Conservation (phyloP, 2,888 invertebrate genomes). For the Drosophila cyrtoloma region DNA sequence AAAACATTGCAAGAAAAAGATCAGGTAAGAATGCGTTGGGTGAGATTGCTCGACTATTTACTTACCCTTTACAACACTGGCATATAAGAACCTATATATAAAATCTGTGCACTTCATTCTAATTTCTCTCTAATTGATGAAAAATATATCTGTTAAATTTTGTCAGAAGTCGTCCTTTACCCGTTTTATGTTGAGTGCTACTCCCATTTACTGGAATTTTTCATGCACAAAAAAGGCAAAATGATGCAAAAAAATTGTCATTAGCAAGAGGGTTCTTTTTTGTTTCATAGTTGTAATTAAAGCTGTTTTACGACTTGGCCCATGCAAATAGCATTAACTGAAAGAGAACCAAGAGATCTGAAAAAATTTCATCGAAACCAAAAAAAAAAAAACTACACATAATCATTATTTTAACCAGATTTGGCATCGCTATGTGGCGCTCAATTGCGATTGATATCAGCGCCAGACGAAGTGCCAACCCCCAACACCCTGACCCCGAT, state of each 20-base stretch:
- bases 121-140: background rate
- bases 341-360: slow-evolving; percentile 23
- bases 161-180: background rate
- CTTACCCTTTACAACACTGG: background rate
- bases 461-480: slow-evolving; percentile 28
- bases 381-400: slow-evolving; percentile 30
- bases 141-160: background rate
- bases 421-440: slow-evolving; percentile 40
- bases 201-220: background rate
- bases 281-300: slow-evolving; percentile 50
- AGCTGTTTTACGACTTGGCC: slow-evolving; percentile 11
- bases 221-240: background rate
- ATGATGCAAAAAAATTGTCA: slow-evolving; percentile 19
- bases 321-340: slow-evolving; percentile 60
- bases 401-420: slow-evolving; percentile 71
- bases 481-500: slow-evolving; percentile 19
- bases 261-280: slow-evolving; percentile 24
- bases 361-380: slow-evolving; percentile 36
- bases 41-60: background rate
- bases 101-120: background rate
- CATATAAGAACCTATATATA: background rate
- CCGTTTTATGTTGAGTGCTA: background rate
- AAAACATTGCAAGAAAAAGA: slow-evolving; percentile 23
- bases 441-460: slow-evolving; percentile 58
- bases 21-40: too few relatives aligned